A percentile compares a stretch with the other conserved stretches of the same genome.
Conservation (phyloP, 2,797 vertebrate species). For the Remorina albescens region DNA sequence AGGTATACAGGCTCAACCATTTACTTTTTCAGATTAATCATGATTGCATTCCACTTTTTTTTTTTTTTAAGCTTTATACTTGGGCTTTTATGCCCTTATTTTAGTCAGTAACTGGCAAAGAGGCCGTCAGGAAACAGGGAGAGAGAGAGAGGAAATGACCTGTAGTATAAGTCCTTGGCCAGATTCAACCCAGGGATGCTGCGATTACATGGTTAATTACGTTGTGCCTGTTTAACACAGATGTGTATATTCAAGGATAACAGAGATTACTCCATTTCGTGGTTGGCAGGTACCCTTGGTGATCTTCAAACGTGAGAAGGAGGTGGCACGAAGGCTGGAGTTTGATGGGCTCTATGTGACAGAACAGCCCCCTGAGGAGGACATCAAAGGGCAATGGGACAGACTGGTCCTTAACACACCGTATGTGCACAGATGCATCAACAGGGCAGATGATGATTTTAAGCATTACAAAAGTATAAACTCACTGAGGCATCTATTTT, state of each 20-base stretch:
- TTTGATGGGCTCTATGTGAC: conserved; percentile 94
- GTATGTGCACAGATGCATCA: conserved; percentile 78
- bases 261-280: neutral
- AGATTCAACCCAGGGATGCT: no score
- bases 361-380: conserved; percentile 92
- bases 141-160: no score
- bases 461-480: conserved; percentile 1
- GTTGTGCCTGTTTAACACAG: fast-evolving
- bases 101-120: no score
- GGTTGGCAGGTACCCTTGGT: conserved; percentile 90
- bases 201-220: no score
- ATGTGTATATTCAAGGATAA: conserved; percentile 2
- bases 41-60: conserved; percentile 1
- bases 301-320: conserved; percentile 97
- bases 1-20: conserved; percentile 78
- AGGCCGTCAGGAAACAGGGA: no score
- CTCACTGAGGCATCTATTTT: neutral
- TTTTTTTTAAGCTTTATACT: no score
- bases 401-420: conserved; percentile 92
- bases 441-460: conserved; percentile 10
- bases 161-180: no score
- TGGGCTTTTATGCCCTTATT: no score
- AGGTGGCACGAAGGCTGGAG: conserved; percentile 92
- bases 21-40: neutral
- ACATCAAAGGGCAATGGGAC: conserved; percentile 97